phyloP scores from a whole-genome alignment of 2,113 vertebrate species.

The Rhinolophus ferrumequinum region DNA sequence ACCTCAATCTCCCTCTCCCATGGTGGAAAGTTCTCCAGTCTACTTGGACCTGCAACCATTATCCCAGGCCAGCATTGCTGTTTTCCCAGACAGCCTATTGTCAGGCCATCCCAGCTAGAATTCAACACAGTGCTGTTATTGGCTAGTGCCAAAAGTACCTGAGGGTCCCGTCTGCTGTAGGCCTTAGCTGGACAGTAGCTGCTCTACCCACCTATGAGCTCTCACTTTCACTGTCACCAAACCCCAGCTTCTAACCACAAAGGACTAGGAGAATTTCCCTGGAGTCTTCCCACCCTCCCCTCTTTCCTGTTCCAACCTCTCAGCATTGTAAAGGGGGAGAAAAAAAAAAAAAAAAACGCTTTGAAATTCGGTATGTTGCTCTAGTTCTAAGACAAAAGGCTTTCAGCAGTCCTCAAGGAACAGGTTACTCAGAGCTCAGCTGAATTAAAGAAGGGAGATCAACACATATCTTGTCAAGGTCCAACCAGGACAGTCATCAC shows the following conservation, averaged over 20 bases:
- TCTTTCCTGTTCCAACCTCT: not conserved
- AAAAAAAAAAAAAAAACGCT: not conserved
- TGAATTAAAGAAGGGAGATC: not conserved
- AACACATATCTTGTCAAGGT: not conserved
- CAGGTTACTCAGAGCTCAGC: not conserved
- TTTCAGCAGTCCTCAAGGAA: not conserved
- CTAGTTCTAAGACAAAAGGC: not conserved
- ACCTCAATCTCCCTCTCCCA: not conserved
- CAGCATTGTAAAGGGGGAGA: rapidly evolving
- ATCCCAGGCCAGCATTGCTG: not conserved
- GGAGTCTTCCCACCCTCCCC: not conserved
- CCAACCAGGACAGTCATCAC: not conserved
- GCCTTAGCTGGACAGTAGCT: not conserved
- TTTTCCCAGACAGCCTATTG: not conserved
- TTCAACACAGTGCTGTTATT: not conserved
- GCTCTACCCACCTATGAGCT: not conserved
- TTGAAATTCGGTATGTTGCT: not conserved
- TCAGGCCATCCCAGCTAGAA: not conserved
- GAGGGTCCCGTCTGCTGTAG: not conserved
- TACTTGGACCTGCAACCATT: not conserved
- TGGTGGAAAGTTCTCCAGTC: not conserved
- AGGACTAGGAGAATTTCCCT: not conserved
- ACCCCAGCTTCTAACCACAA: not conserved
- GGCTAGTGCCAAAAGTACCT: too few relatives aligned
- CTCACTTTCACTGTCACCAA: not conserved